Evolutionary conservation across 2,888 invertebrate genomes (phyloP), one percentile per base, ranked within the genome.

Genomic region (Eristalis arbustorum): DNA sequence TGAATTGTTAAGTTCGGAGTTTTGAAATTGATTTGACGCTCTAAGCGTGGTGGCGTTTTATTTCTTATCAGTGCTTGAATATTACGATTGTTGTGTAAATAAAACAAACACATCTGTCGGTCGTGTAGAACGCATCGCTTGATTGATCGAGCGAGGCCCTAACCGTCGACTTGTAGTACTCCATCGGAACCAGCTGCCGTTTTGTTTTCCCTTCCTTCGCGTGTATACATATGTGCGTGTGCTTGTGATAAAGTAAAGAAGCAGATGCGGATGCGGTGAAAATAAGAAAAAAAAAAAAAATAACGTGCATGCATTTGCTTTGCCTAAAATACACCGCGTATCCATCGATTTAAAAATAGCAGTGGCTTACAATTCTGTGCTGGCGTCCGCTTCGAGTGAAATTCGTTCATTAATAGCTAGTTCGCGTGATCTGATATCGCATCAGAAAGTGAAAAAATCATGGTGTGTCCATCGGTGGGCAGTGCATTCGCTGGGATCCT

Each of bases 111-210:
- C 62, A 84, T 69, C 62, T 80, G 74, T 18, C 49, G 28, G 18
- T 49, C 18, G n/a, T 0, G 31, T 34, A 59, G 59, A 42, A 42
- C 76, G 59, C 42, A 57, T 84, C 66, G 61, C 10, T 80, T 63
- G 71, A 72, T 76, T 49, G 63, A 64, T 49, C 69, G 28, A 63
- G 62, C 28, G 37, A 62, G 22, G n/a, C n/a, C 31, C n/a, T 22
- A 80, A 64, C 59, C 64, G 42, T 68, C 80, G 10, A 62, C 23
- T 49, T 49, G 18, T 18, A 42, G 18, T 23, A 62, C 67, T 63
- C 81, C 59, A 28, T 49, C 13, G 3, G 57, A 85, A 62, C 63
- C 82, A 85, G 85, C 85, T 85, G 85, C 73, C 77, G 77, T 69
- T 82, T 57, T 49, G 31, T 72, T 66, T 72, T 80, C 49, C 62